Conservation (phyloP, 2,113 vertebrate species). For the Smithornis capensis region DNA sequence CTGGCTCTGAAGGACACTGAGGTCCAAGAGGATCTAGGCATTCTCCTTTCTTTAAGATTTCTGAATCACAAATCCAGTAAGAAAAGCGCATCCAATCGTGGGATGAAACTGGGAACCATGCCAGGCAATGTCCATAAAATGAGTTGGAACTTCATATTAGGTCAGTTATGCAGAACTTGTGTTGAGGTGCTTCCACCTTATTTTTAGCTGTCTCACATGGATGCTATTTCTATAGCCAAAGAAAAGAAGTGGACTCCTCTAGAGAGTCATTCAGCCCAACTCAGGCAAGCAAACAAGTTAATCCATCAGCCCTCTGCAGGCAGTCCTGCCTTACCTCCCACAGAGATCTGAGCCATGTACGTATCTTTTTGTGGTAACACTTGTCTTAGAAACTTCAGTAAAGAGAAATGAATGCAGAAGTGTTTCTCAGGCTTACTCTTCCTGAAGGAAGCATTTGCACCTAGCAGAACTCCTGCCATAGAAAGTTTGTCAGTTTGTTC, state of each 20-base stretch:
- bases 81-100: not conserved
- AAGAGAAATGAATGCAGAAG: not conserved
- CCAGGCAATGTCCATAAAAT: not conserved
- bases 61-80: not conserved
- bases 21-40: not conserved
- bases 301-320: not conserved
- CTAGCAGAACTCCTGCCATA: not conserved
- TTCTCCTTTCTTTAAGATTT: not conserved
- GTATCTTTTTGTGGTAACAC: not conserved
- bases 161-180: not conserved
- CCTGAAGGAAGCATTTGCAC: not conserved
- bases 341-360: not conserved
- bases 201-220: not conserved
- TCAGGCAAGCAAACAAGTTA: accelerated
- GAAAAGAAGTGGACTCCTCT: not conserved
- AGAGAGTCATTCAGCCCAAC: not conserved
- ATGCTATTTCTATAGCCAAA: not conserved
- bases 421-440: not conserved
- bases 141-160: not conserved
- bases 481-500: not conserved
- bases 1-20: not conserved
- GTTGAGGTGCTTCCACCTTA: not conserved
- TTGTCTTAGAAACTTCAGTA: not conserved
- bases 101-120: not conserved
- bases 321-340: not conserved